Base-by-base conservation (phyloP, 2,797 vertebrate species). In the Adelosebastes latens region DNA sequence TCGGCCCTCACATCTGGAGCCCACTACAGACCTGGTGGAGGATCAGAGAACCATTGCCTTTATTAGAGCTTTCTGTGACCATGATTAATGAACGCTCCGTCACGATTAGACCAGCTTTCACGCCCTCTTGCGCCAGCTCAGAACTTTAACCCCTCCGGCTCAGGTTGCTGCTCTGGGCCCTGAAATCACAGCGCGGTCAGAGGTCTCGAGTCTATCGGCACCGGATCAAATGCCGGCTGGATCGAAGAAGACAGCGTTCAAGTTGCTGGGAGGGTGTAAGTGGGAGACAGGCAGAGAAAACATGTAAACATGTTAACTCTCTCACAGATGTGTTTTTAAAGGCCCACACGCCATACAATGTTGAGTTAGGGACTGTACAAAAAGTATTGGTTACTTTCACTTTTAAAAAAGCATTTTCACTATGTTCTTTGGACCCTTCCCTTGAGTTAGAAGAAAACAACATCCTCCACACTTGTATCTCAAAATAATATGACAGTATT, bases 31-130 rank as follows among this genome's bases (percentile, higher is more conserved):
- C 75, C 72, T 84, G 60, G 78, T 88, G n/a, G 36, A 84, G 70
- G 91, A 91, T 92, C 91, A 90, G 88, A 91, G 84, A 84, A 63
- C 49, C 56, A 20, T 76, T 77, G 71, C 60, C 64, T 93, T 85
- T 83, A 89, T 90, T 68, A 75, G 53, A 76, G 4, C 49, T 72
- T 27, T 68, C 69, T 74, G 80, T 85, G 82, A 87, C 53, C 75
- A 85, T 94, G 93, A 96, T 94, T 92, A 94, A 96, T 95, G 93
- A 90, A 85, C 22, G 4, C 79, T 77, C 72, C 9, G 69, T 86
- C 90, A 87, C 14, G 22, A 82, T 83, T 18, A 58, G 87, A 86
- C 76, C 65, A 59, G 63, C 71, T 80, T 90, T 91, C 92, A 88
- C 71, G 34, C 83, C 89, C 89, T 69, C 77, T 75, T n/a, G 42